Base-by-base conservation (phyloP, 2,113 vertebrate genomes). In the Arothron firmamentum region DNA sequence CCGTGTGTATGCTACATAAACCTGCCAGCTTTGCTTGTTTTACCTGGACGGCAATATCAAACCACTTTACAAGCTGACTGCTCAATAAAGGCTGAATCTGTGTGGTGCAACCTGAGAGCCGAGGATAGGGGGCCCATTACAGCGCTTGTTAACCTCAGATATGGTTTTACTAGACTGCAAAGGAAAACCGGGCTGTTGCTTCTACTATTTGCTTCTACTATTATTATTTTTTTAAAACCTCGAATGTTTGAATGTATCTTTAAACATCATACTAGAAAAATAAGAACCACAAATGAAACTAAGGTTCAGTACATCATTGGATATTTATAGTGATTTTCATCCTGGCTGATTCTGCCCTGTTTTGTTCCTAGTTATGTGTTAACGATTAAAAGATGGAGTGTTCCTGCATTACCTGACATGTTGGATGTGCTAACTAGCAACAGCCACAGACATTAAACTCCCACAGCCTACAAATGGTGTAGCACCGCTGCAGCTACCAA, bases 1-100 rank as follows among this genome's bases (percentile, higher is more conserved):
- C 9, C 17, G 15, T 47, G 16, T 11, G 6, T 17, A 11, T 3
- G 3, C 43, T 6, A 4, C 43, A 65, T 0, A 23, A 13, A 1
- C 48, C 34, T 11, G 18, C 7, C 11, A 16, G 15, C 23, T n/a
- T 18, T 16, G 12, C 23, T 65, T 16, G 16, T 63, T 59, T 41
- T 23, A 67, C 34, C 34, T 51, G 18, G 1, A 38, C 41, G 38
- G 18, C 28, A 52, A 45, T 42, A 62, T 56, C 13, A 34, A 55
- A 67, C 47, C 59, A 41, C 23, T 67, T 63, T 54, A 23, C 53
- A 58, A 75, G 65, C 50, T 38, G 64, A 53, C 46, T 49, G 63
- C 20, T 50, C 57, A 52, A 42, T 60, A 54, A 75, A 12, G 45
- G 60, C 28, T 38, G 41, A 23, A 46, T 15, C 0, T 11, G 57